A percentile compares a stretch with the other conserved stretches of the same genome.
phyloP scores from a whole-genome alignment of 2,113 vertebrate species.

The Cricetomys ansorgei region DNA sequence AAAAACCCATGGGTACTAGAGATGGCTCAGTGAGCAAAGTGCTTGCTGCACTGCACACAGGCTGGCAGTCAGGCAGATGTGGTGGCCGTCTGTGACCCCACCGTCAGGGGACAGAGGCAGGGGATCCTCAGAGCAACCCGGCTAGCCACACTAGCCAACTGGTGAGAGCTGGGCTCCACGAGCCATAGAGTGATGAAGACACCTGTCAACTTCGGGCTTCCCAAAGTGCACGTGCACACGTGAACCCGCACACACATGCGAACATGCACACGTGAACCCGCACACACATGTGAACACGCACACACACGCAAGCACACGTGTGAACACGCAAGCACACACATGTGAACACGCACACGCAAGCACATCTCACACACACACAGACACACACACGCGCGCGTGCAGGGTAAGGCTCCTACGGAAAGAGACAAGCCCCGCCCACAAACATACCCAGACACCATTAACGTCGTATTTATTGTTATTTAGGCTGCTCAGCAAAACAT shows the following conservation, averaged over 20 bases:
- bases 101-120: not conserved
- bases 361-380: not conserved
- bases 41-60: too few relatives aligned
- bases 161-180: not conserved
- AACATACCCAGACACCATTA: conserved; percentile 92
- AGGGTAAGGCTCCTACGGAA: not conserved
- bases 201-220: not conserved
- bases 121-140: not conserved
- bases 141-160: not conserved
- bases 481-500: conserved; percentile 99
- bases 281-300: not conserved
- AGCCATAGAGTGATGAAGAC: not conserved
- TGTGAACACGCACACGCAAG: fast-evolving
- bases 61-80: not conserved
- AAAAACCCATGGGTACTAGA: not conserved
- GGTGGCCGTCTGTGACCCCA: not conserved
- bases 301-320: not conserved
- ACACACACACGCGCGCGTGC: fast-evolving
- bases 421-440: conserved; percentile 20
- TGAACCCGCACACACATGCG: not conserved
- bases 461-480: conserved; percentile 99
- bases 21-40: not conserved
- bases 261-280: not conserved
- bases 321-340: not conserved
- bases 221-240: not conserved